Conservation (phyloP, 2,797 vertebrate species). For the Cercopithecus diana region DNA sequence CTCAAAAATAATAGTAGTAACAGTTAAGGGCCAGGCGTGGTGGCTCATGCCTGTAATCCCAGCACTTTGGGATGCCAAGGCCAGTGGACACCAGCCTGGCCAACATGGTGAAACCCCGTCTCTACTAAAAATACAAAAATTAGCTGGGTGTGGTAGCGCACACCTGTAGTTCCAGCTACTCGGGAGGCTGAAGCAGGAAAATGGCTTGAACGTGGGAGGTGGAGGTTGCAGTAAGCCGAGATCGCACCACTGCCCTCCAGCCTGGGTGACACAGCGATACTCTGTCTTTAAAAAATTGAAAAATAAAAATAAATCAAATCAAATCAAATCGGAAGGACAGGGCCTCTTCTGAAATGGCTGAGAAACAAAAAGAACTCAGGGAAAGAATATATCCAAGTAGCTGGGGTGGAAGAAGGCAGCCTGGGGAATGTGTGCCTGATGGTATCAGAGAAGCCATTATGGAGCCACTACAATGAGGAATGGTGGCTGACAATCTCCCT, state of each 20-base stretch:
- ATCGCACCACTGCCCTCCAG: neutral
- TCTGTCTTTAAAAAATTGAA: neutral
- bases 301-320: neutral
- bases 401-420: neutral
- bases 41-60: neutral
- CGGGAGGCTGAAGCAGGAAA: neutral
- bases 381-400: neutral
- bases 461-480: neutral
- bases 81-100: neutral
- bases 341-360: constrained; percentile 3
- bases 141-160: neutral
- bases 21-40: neutral
- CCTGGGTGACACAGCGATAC: neutral
- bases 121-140: neutral
- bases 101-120: neutral
- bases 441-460: neutral
- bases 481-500: neutral
- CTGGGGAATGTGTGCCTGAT: neutral
- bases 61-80: neutral
- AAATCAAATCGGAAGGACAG: neutral
- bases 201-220: neutral
- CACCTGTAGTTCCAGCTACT: neutral
- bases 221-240: neutral
- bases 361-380: constrained; percentile 41
- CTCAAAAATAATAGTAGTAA: neutral